Base-by-base conservation (phyloP, 2,888 invertebrate genomes). In the Amphiduros pacificus region DNA sequence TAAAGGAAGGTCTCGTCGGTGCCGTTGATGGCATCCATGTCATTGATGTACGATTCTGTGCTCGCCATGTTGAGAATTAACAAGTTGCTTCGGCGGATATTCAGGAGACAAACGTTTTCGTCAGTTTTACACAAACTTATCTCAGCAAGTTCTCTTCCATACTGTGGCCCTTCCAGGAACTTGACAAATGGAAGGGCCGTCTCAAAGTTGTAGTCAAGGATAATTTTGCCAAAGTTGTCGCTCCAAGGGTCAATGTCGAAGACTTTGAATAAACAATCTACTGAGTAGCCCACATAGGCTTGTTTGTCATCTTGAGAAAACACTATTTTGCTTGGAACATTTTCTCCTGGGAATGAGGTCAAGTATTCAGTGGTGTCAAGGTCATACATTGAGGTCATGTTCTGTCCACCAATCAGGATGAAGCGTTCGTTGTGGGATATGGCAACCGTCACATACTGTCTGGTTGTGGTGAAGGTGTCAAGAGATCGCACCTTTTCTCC, bases 191-290 rank as follows among this genome's bases (percentile, higher is more conserved):
- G 36, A 31, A 64, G 55, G 9, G 51, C 53, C 20, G 53, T 70
- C 49, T 31, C 61, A 60, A 66, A 70, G 58, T 67, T 62, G 52
- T 61, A 67, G 28, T 36, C 40, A 9, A 61, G 52, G 27, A 65
- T 27, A 14, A 56, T 52, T 2, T 52, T 49, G 9, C 67, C 67
- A 48, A 66, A 70, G 3, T 41, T 32, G 29, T 57, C 51, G 28
- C 62, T 62, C 4, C 58, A 26, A n/a, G 62, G 50, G 28, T 66
- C 64, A 20, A 70, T 57, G 56, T 71, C 68, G 22, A 59, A 63
- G 28, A 71, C 59, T 44, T 66, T 70, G 55, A 75, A 72, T 20
- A 63, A 56, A 55, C 76, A 74, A 58, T 70, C 71, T 9, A 67
- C 62, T 14, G 65, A 65, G 44, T 71, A 65, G 28, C 74, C 76